Conservation (phyloP, 2,888 invertebrate genomes). For the Lymantria monacha region DNA sequence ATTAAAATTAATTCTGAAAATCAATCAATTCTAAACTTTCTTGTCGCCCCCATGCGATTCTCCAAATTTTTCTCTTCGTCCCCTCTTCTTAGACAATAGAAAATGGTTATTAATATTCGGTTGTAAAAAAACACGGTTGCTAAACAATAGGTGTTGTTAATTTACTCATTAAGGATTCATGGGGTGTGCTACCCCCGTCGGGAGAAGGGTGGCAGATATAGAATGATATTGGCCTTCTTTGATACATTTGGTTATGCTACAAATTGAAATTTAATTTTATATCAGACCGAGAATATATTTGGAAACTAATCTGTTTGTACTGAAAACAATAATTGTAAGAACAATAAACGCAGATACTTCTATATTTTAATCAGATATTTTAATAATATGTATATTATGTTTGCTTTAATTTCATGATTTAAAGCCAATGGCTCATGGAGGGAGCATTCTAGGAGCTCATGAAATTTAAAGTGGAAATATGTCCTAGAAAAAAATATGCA, state of each 20-base stretch:
- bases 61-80: conserved; percentile 45
- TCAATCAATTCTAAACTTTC: conserved; percentile 73
- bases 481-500: no score
- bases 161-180: conserved; percentile 79
- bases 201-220: conserved; percentile 41
- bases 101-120: conserved; percentile 77
- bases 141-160: conserved; percentile 81
- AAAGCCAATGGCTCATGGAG: no score
- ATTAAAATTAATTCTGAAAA: conserved; percentile 79
- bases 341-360: background rate
- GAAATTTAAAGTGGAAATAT: no score
- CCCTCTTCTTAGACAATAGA: conserved; percentile 61
- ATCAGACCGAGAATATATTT: conserved; percentile 21
- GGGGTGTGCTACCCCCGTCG: conserved; percentile 51
- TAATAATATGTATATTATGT: background rate
- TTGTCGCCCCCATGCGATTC: conserved; percentile 39
- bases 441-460: no score
- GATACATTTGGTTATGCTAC: conserved; percentile 39
- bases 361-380: background rate
- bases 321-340: background rate
- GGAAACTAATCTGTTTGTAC: conserved; percentile 8
- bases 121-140: conserved; percentile 70
- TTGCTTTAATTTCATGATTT: no score
- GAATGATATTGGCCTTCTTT: conserved; percentile 42
- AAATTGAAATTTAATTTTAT: conserved; percentile 38